phyloP scores from a whole-genome alignment of 23 tunicate genomes.

The Phallusia fumigata region DNA sequence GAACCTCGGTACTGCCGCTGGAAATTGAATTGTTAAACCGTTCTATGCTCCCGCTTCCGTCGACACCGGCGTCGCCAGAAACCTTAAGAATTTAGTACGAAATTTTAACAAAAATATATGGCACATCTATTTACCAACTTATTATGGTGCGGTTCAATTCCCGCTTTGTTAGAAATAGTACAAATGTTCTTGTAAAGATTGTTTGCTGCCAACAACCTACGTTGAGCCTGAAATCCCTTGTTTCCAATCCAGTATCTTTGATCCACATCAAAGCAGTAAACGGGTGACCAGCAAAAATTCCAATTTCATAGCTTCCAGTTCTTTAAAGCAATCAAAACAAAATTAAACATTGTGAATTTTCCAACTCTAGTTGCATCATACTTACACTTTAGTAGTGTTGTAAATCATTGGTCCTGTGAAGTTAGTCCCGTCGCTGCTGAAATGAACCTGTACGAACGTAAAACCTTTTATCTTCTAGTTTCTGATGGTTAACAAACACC shows the following conservation, averaged over 20 bases:
- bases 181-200: too few species aligned
- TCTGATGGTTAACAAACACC: too few species aligned
- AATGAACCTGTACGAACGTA: too few species aligned
- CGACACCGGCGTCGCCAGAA: neutral
- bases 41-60: neutral
- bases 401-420: too few species aligned
- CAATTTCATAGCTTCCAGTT: neutral
- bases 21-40: neutral
- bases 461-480: too few species aligned
- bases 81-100: neutral
- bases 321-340: neutral
- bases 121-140: neutral
- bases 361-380: too few species aligned
- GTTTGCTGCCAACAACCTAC: neutral
- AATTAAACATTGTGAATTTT: neutral
- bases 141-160: neutral
- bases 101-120: neutral
- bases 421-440: too few species aligned
- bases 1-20: neutral
- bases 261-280: neutral
- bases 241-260: neutral
- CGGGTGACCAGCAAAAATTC: neutral
- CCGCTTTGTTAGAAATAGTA: neutral
- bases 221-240: neutral
- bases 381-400: too few species aligned